Percentiles rank a stretch among this genome's conserved stretches.
Evolutionary conservation across 2,113 vertebrate species (phyloP).

Genomic region (Cardinalis cardinalis): DNA sequence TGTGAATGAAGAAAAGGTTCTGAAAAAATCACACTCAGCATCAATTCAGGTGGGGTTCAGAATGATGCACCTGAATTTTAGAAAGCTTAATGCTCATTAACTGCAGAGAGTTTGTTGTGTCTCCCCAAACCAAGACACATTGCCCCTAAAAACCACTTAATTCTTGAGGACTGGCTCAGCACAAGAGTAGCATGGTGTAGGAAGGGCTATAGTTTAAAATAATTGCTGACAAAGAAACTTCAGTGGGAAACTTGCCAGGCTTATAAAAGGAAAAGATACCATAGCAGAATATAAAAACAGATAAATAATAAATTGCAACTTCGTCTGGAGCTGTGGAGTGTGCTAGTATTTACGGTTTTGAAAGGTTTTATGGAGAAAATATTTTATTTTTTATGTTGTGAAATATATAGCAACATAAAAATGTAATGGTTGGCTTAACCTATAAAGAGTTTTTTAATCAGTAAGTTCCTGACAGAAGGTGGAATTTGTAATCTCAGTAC

Average conservation of each 20-base stretch:
- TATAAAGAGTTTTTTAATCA: conserved; percentile 76
- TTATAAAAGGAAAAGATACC: conserved; percentile 58
- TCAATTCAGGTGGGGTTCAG: neutral
- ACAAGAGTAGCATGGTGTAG: neutral
- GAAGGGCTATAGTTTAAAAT: conserved; percentile 36
- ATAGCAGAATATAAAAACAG: conserved; percentile 51
- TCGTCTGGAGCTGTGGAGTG: conserved; percentile 4
- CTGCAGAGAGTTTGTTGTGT: neutral
- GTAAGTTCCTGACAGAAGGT: conserved; percentile 70
- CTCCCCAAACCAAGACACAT: neutral
- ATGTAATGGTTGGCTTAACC: conserved; percentile 72
- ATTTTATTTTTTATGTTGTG: conserved; percentile 68
- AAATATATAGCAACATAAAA: conserved; percentile 72
- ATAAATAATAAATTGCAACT: conserved; percentile 59
- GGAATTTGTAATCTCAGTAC: conserved; percentile 63
- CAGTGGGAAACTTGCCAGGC: conserved; percentile 47
- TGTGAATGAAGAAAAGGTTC: fast-evolving
- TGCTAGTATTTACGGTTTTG: conserved; percentile 51
- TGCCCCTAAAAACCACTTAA: neutral
- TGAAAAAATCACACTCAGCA: neutral
- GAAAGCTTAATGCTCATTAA: neutral
- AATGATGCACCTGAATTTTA: neutral
- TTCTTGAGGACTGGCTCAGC: neutral
- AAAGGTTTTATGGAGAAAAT: conserved; percentile 66
- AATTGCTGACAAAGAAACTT: conserved; percentile 48